Conservation (phyloP, 2,888 invertebrate genomes). For the Lomographa bimaculata region DNA sequence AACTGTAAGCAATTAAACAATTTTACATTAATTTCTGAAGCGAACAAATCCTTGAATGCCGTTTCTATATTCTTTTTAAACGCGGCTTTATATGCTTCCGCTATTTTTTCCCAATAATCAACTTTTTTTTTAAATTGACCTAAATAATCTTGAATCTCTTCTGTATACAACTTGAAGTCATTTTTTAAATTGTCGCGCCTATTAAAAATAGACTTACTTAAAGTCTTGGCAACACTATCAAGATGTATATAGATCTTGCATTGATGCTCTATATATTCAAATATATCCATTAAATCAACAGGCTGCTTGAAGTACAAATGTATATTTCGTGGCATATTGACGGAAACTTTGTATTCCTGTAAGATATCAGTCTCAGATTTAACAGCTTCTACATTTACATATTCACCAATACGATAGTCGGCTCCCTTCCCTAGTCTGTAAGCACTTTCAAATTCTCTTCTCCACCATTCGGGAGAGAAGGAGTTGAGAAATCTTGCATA, state of each 20-base stretch:
- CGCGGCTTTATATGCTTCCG: slow-evolving; percentile 30
- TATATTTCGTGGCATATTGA: too few relatives aligned
- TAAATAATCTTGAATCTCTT: slow-evolving; percentile 31
- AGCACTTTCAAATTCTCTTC: slow-evolving; percentile 19
- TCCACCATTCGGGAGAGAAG: slow-evolving; percentile 37
- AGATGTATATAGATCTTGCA: slow-evolving; percentile 46
- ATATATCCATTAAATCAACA: slow-evolving; percentile 33
- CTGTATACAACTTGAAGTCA: slow-evolving; percentile 23
- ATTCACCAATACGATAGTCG: too few relatives aligned
- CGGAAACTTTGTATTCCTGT: too few relatives aligned
- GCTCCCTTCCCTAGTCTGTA: too few relatives aligned
- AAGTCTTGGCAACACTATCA: slow-evolving; percentile 26
- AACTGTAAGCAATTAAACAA: slow-evolving; percentile 46
- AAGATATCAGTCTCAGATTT: too few relatives aligned
- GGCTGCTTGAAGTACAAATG: slow-evolving; percentile 41
- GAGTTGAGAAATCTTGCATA: slow-evolving; percentile 44
- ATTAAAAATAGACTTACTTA: slow-evolving; percentile 29
- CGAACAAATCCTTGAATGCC: slow-evolving; percentile 38
- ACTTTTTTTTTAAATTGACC: slow-evolving; percentile 25
- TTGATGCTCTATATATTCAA: slow-evolving; percentile 35
- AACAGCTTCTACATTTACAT: too few relatives aligned
- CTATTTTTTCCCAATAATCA: slow-evolving; percentile 36
- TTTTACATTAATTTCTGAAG: slow-evolving; percentile 41
- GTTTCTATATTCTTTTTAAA: slow-evolving; percentile 39
- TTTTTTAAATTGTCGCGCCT: slow-evolving; percentile 30